Conservation (phyloP, 2,888 invertebrate genomes). For the Caenorhabditis sinica region DNA sequence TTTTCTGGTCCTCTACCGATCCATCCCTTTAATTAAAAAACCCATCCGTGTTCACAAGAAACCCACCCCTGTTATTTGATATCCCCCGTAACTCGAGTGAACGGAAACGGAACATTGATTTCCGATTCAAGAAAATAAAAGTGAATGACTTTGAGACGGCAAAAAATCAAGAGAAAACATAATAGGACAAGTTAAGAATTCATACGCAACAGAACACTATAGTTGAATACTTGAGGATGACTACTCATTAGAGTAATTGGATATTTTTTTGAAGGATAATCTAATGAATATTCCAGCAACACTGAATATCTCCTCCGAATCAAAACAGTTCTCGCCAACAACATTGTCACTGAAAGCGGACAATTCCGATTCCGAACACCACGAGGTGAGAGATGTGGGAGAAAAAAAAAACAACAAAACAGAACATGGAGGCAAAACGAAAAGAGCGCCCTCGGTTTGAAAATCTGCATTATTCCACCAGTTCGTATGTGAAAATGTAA, state of each 20-base stretch:
- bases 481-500: slow-evolving; percentile 54
- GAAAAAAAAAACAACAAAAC: not conserved
- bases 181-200: slow-evolving; percentile 16
- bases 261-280: too few species aligned
- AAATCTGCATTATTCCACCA: slow-evolving; percentile 50
- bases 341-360: slow-evolving; percentile 79
- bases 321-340: slow-evolving; percentile 76
- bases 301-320: slow-evolving; percentile 82
- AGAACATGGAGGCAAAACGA: slow-evolving; percentile 8
- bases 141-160: not conserved
- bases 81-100: slow-evolving; percentile 25
- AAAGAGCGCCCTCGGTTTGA: slow-evolving; percentile 11
- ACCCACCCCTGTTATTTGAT: slow-evolving; percentile 34
- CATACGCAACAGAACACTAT: slow-evolving; percentile 21
- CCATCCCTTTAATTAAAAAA: slow-evolving; percentile 54
- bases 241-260: not conserved
- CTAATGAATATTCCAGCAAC: slow-evolving; percentile 76
- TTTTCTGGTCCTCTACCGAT: not conserved
- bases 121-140: slow-evolving; percentile 8
- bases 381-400: slow-evolving; percentile 57
- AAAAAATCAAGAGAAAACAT: not conserved
- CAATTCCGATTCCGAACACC: slow-evolving; percentile 78
- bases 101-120: not conserved
- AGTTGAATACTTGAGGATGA: not conserved
- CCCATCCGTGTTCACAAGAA: not conserved